A percentile compares a stretch with the other conserved stretches of the same genome.
phyloP scores from a whole-genome alignment of 2,797 vertebrate genomes.

The Poecilia picta region DNA sequence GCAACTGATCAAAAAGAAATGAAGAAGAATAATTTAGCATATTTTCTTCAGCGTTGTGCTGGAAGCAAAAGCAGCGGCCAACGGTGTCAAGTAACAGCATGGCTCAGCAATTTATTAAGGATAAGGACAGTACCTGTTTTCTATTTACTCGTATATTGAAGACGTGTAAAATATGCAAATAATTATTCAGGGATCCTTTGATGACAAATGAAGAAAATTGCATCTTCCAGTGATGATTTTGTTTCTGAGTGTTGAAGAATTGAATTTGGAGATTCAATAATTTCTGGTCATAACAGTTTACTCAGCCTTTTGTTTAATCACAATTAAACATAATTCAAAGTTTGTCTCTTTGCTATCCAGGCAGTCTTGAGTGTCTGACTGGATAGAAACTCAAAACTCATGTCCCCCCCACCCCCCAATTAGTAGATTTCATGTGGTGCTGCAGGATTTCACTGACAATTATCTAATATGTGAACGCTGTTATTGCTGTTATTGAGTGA shows the following conservation, averaged over 20 bases:
- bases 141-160: background rate
- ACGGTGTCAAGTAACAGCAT: background rate
- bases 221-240: background rate
- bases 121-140: background rate
- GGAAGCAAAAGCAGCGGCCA: background rate
- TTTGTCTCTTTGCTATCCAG: background rate
- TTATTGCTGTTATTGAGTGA: background rate
- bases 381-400: background rate
- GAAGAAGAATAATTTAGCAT: background rate
- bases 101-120: background rate
- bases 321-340: background rate
- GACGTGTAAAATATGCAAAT: background rate
- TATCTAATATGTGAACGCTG: background rate
- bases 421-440: background rate
- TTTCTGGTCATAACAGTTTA: background rate
- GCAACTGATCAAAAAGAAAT: background rate
- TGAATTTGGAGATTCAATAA: background rate
- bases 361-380: background rate
- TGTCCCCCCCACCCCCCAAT: fast-evolving
- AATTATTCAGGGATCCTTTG: background rate
- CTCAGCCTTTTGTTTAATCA: background rate
- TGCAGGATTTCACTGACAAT: background rate
- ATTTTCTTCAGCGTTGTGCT: background rate
- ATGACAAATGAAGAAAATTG: background rate
- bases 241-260: background rate